Percentiles rank a stretch among this genome's conserved stretches.
phyloP scores from a whole-genome alignment of 2,888 invertebrate species.

The Oscheius myriophilus region DNA sequence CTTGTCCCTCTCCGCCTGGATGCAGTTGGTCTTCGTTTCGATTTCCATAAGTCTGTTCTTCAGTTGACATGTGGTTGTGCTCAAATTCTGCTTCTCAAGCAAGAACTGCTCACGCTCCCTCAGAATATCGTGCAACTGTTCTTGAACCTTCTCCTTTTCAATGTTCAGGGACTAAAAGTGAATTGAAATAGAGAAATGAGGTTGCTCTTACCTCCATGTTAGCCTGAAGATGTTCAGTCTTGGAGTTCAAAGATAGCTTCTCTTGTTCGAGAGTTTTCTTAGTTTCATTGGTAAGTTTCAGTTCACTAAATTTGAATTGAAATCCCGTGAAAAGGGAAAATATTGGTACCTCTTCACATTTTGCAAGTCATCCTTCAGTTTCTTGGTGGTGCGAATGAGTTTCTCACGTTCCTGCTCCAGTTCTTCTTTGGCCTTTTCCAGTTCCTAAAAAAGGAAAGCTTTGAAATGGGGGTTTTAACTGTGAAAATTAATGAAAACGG shows the following conservation, averaged over 20 bases:
- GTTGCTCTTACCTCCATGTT: conserved; percentile 53
- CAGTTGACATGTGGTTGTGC: conserved; percentile 70
- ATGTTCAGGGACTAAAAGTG: conserved; percentile 69
- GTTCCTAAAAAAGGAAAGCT: conserved; percentile 50
- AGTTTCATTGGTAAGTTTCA: conserved; percentile 71
- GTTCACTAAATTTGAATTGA: conserved; percentile 72
- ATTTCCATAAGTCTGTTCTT: conserved; percentile 69
- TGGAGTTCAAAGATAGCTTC: conserved; percentile 63
- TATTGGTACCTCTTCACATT: conserved; percentile 62
- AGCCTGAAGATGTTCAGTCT: conserved; percentile 63
- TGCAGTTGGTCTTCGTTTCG: conserved; percentile 71
- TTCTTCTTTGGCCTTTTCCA: conserved; percentile 72
- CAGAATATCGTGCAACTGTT: conserved; percentile 65
- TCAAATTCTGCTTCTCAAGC: conserved; percentile 71
- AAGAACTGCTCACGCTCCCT: conserved; percentile 70
- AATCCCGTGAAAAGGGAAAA: no score
- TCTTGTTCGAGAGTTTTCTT: conserved; percentile 71
- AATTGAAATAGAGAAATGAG: not conserved
- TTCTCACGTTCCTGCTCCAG: conserved; percentile 73
- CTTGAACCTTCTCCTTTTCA: conserved; percentile 71
- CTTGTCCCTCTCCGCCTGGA: conserved; percentile 71
- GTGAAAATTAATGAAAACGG: not conserved
- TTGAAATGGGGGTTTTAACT: not conserved
- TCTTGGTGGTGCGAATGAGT: conserved; percentile 72
- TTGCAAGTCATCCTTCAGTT: conserved; percentile 72